Percentiles rank a stretch among this genome's conserved stretches.
Evolutionary conservation across 2,888 invertebrate species (phyloP).

Genomic region (Drosophila meridionalis): DNA sequence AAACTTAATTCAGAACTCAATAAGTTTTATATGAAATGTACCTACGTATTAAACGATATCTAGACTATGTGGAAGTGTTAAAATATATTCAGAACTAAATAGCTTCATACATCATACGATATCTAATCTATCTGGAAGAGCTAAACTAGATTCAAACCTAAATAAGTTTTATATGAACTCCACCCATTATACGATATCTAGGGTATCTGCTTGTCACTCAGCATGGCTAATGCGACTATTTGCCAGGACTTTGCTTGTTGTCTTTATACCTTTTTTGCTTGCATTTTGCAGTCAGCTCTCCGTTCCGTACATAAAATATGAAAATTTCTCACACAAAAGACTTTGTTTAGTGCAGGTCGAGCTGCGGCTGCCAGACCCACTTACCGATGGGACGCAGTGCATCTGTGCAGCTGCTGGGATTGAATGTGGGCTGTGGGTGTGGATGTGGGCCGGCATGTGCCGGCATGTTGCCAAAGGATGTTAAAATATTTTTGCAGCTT

Average conservation of each 20-base stretch:
- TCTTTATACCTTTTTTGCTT: constrained; percentile 12
- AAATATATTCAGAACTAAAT: too few species aligned
- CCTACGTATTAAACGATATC: too few species aligned
- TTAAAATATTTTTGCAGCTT: constrained; percentile 81
- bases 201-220: neutral
- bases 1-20: too few species aligned
- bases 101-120: too few species aligned
- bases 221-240: neutral
- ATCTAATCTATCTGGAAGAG: neutral
- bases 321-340: constrained; percentile 73
- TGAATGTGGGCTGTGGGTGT: constrained; percentile 12
- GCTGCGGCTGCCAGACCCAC: constrained; percentile 54
- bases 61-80: too few species aligned
- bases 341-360: constrained; percentile 68
- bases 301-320: constrained; percentile 72
- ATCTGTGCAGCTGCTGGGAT: constrained; percentile 28
- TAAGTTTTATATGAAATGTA: too few species aligned
- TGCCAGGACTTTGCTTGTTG: constrained; percentile 7
- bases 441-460: constrained; percentile 14
- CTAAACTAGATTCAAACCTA: neutral
- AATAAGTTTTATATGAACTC: neutral
- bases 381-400: constrained; percentile 54
- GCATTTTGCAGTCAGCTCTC: constrained; percentile 36
- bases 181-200: neutral
- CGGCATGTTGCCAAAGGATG: constrained; percentile 78